These are phyloP conservation scores for Burhinus bistriatus DNA, from an alignment of 2,113 vertebrate species.

Conservation along the genomic window DNA sequence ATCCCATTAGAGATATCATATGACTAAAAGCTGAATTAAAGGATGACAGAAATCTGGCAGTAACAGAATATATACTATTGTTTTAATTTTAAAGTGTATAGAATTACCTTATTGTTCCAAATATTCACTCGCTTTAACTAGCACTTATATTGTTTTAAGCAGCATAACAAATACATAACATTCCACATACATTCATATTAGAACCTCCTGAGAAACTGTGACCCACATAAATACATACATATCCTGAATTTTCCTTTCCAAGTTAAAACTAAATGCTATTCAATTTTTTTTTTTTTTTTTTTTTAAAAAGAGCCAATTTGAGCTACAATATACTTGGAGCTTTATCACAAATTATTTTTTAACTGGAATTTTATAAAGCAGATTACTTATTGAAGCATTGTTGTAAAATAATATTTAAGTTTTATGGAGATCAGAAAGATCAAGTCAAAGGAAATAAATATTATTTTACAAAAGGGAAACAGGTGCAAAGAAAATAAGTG, in stretches of 20 bases:
- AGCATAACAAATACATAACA: constrained; percentile 59
- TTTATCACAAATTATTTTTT: background rate
- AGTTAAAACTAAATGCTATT: background rate
- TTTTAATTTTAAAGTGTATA: constrained; percentile 67
- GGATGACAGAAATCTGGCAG: constrained; percentile 70
- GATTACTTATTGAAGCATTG: background rate
- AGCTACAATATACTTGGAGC: background rate
- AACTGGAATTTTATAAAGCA: background rate
- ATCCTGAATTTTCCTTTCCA: constrained; percentile 6
- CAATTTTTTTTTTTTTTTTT: too few species aligned
- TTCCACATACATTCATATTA: constrained; percentile 56
- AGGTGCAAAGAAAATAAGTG: background rate
- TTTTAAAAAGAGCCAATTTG: background rate
- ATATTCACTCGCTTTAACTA: constrained; percentile 58
- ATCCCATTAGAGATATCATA: constrained; percentile 64
- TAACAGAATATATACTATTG: constrained; percentile 28
- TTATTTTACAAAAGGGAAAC: background rate
- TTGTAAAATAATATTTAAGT: background rate
- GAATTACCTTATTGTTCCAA: constrained; percentile 71
- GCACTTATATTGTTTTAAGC: constrained; percentile 34
- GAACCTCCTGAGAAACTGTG: constrained; percentile 7
- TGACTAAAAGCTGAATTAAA: constrained; percentile 71
- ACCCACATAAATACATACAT: background rate
- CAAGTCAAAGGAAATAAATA: background rate
- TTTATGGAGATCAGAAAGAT: background rate